These are phyloP conservation scores for Eriocheir sinensis DNA, from an alignment of 1,140 invertebrate species.

Conservation along the genomic window DNA sequence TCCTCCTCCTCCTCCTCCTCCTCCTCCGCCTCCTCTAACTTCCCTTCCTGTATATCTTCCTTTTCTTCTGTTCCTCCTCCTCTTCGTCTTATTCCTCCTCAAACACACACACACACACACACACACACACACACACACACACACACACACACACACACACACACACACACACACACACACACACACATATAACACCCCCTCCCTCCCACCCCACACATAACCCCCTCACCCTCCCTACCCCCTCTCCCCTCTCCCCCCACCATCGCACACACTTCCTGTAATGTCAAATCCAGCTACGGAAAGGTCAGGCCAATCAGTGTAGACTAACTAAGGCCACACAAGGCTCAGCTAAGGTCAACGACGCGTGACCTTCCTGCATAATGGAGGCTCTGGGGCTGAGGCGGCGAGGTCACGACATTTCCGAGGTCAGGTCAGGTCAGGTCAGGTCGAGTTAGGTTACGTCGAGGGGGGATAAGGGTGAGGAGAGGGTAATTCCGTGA, in stretches of 20 bases:
- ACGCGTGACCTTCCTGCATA: not conserved
- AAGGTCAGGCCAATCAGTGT: not conserved
- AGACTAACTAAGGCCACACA: not conserved
- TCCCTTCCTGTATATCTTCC: too few relatives aligned
- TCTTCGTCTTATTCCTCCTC: not conserved
- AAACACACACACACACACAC: slow-evolving; percentile 34
- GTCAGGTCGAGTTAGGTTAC: too few relatives aligned
- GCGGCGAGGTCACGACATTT: slow-evolving; percentile 10
- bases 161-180: slow-evolving; percentile 53
- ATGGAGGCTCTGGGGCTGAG: too few relatives aligned
- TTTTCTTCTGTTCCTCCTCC: too few relatives aligned
- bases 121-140: slow-evolving; percentile 55
- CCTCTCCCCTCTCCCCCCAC: too few relatives aligned
- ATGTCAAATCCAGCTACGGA: too few relatives aligned
- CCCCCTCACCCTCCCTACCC: too few relatives aligned
- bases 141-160: slow-evolving; percentile 53
- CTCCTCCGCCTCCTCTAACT: too few relatives aligned
- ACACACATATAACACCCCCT: not conserved
- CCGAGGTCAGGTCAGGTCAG: not conserved
- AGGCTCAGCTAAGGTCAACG: not conserved
- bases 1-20: too few relatives aligned
- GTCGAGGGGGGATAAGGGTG: not conserved
- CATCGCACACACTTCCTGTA: too few relatives aligned
- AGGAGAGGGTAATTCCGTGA: not conserved
- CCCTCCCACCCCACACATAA: too few relatives aligned